Evolutionary conservation across 2,888 invertebrate species (phyloP).

Genomic region (Eristalis pertinax): DNA sequence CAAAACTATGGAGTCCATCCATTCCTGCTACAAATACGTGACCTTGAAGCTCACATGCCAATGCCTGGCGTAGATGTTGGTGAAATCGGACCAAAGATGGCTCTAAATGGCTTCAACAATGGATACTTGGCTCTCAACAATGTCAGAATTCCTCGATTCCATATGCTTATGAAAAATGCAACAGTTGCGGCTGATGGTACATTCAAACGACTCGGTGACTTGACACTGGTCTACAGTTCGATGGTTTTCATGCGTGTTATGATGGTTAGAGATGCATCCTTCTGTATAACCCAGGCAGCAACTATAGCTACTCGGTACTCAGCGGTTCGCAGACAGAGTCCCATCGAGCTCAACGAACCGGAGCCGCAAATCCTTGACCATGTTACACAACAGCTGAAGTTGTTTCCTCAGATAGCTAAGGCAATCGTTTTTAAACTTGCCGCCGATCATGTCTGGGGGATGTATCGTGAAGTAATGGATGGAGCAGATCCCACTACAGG

Average conservation of each 20-base stretch:
- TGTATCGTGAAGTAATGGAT: conserved; percentile 89
- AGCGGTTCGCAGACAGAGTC: conserved; percentile 93
- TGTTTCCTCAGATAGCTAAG: conserved; percentile 91
- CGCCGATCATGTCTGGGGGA: conserved; percentile 89
- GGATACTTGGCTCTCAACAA: conserved; percentile 94
- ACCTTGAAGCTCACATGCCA: conserved; percentile 92
- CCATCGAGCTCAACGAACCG: conserved; percentile 87
- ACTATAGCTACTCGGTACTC: conserved; percentile 97
- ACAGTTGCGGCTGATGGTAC: conserved; percentile 95
- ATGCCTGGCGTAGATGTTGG: conserved; percentile 93
- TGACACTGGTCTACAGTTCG: conserved; percentile 90
- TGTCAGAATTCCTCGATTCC: conserved; percentile 91
- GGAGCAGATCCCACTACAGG: conserved; percentile 89
- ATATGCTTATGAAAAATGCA: conserved; percentile 96
- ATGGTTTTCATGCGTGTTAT: conserved; percentile 96
- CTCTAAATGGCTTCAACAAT: conserved; percentile 95
- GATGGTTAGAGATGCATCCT: conserved; percentile 89
- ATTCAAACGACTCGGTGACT: conserved; percentile 90
- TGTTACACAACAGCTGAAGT: conserved; percentile 95
- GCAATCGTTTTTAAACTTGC: conserved; percentile 90
- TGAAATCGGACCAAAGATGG: conserved; percentile 96
- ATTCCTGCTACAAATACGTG: conserved; percentile 94
- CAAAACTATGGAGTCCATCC: conserved; percentile 93
- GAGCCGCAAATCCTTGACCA: conserved; percentile 96
- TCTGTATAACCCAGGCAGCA: conserved; percentile 89